Evolutionary conservation across 1,140 invertebrate species (phyloP), one percentile per base, ranked within the genome.

Genomic region (Rhyacophila brunnea): DNA sequence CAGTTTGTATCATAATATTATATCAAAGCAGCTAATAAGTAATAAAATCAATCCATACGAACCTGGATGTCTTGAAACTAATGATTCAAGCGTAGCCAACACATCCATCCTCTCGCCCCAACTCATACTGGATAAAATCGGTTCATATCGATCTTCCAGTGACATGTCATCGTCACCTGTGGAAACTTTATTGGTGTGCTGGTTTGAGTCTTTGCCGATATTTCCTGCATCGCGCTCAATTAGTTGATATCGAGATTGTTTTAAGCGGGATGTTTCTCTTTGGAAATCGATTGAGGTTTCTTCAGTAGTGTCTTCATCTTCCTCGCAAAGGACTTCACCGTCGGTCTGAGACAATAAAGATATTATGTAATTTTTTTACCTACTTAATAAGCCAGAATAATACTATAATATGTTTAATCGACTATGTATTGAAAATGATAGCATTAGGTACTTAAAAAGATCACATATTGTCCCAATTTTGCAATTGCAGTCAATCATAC

Each of bases 91-190:
- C 10, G 87, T 87, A 6, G 87, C 89, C 13, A 93, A 69, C 1
- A 87, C 87, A 60, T 92, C 89, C 49, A 90, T 83, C 19, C 89
- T 74, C 64, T 93, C 90, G 0, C 86, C 87, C 85, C 87, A 90
- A 1, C 87, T 86, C 84, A 92, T 87, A 18, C 87, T 84, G 11
- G 87, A 87, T 1, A 90, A 70, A 56, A 88, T 82, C 0, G 87
- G 87, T 67, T 89, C 87, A 67, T 90, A 90, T 58, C 83, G 72
- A 34, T 81, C 75, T 65, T 86, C 85, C 23, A 87, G 67, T 34
- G 71, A 74, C 23, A 74, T 68, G 28, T 76, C 69, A 61, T 75
- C 72, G 66, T 65, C 74, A 71, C 32, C 74, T 64, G 46, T 71
- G 35, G 42, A 34, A 0, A 45, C 15, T 7, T 7, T 58, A 15